These are phyloP conservation scores for Ficedula albicollis DNA, from an alignment of 2,797 vertebrate species.

Conservation along the genomic window DNA sequence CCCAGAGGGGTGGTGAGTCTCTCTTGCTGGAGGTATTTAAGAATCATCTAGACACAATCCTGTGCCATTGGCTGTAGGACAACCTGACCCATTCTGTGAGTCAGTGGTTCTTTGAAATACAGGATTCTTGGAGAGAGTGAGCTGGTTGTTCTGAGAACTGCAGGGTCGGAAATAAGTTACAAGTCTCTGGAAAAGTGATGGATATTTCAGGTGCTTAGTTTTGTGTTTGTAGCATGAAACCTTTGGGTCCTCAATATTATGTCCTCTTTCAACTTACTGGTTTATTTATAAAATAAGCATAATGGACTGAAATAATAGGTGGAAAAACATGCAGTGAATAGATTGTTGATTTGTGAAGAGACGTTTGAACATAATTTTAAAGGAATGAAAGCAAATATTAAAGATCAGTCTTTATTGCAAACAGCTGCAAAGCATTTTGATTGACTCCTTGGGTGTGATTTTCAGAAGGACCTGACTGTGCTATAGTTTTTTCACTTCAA, in stretches of 20 bases:
- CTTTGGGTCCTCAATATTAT: neutral
- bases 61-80: neutral
- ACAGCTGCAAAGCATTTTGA: neutral
- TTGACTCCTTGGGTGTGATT: neutral
- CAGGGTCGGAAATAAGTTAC: neutral
- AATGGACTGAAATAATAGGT: neutral
- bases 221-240: neutral
- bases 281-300: neutral
- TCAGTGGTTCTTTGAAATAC: neutral
- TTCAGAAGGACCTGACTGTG: neutral
- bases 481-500: neutral
- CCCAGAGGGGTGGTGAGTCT: neutral
- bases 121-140: neutral
- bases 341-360: neutral
- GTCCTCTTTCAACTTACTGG: neutral
- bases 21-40: neutral
- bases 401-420: neutral
- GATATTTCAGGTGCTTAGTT: neutral
- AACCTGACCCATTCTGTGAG: neutral
- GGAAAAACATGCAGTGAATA: neutral
- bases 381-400: neutral
- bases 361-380: neutral
- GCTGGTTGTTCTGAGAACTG: neutral
- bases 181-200: neutral
- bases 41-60: neutral